Conservation (phyloP, 2,888 invertebrate species). For the Thysanoteuthis rhombus region DNA sequence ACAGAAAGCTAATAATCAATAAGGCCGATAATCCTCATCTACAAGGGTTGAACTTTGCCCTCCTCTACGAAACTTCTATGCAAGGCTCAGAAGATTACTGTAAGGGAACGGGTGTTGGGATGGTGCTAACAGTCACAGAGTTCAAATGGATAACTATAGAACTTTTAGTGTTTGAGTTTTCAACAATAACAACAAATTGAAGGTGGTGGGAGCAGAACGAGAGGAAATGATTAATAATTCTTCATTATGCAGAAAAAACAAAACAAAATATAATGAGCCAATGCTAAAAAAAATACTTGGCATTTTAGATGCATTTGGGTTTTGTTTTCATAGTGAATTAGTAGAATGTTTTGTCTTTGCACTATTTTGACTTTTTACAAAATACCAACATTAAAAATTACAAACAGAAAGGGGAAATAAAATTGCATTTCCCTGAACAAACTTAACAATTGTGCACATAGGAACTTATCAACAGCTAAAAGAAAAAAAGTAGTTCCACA, state of each 20-base stretch:
- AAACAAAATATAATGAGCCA: not conserved
- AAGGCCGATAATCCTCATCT: not conserved
- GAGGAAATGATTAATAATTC: not conserved
- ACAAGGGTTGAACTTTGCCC: not conserved
- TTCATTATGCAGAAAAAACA: not conserved
- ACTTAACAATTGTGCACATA: not conserved
- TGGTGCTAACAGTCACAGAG: not conserved
- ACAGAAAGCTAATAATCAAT: not conserved
- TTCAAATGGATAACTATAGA: not conserved
- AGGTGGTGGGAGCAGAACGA: not conserved
- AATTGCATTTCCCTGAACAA: not conserved
- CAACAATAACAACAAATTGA: slow-evolving; percentile 12
- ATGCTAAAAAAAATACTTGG: not conserved
- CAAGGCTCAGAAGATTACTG: not conserved
- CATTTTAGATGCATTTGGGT: not conserved
- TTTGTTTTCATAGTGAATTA: not conserved
- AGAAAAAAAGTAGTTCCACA: no score
- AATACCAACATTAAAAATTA: not conserved
- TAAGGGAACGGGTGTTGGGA: not conserved
- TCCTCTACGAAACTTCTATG: not conserved
- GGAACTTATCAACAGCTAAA: not conserved
- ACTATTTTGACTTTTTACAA: not conserved
- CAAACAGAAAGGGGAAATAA: not conserved
- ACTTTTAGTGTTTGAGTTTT: not conserved
- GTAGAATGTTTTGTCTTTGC: no score